These are phyloP conservation scores for Pygmarrhopalites habei DNA, from an alignment of 1,140 invertebrate species.

Conservation along the genomic window DNA sequence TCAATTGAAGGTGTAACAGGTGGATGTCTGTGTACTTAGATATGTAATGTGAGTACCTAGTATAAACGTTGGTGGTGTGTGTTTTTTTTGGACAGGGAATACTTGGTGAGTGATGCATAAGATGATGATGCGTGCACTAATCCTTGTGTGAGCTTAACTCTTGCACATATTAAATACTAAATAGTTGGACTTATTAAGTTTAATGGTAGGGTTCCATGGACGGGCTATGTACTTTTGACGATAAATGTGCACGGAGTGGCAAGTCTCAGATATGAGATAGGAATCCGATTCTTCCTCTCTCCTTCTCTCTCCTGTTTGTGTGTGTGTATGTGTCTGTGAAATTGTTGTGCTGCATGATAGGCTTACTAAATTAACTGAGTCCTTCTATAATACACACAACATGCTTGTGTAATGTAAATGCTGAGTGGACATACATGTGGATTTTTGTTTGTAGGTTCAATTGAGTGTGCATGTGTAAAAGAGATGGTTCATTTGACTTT, in stretches of 20 bases:
- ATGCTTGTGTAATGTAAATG: too few relatives aligned
- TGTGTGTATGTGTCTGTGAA: neutral
- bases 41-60: neutral
- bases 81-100: too few relatives aligned
- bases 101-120: neutral
- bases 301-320: too few relatives aligned
- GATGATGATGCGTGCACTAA: too few relatives aligned
- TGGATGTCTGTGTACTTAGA: neutral
- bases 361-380: conserved; percentile 13
- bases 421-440: too few relatives aligned
- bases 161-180: neutral
- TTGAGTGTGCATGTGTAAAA: neutral
- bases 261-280: neutral
- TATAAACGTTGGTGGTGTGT: neutral
- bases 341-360: neutral
- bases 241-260: too few relatives aligned
- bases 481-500: neutral
- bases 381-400: too few relatives aligned
- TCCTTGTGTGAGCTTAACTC: neutral
- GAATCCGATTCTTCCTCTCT: conserved; percentile 3
- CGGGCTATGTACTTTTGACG: neutral
- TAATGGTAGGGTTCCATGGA: conserved; percentile 4
- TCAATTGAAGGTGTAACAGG: too few relatives aligned
- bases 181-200: conserved; percentile 1
- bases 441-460: neutral